These are phyloP conservation scores for Urophycis tenuis DNA, from an alignment of 2,797 vertebrate genomes.

Conservation along the genomic window DNA sequence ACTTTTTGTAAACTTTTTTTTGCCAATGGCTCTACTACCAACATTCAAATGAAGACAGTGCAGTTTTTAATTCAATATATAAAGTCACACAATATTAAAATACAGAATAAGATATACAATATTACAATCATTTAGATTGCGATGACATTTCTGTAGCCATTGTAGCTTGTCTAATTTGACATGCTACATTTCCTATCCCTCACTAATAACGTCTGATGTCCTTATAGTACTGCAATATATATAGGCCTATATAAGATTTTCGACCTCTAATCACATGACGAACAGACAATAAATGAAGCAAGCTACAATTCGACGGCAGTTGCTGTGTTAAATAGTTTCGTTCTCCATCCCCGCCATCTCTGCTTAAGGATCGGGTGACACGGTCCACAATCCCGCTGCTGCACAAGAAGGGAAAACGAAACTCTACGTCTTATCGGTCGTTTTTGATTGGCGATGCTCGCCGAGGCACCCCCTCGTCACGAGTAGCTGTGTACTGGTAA, in stretches of 20 bases:
- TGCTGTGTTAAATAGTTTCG: background rate
- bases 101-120: no score
- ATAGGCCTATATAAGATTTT: no score
- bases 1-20: background rate
- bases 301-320: background rate
- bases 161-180: no score
- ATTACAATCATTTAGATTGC: no score
- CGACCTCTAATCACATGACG: no score
- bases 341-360: background rate
- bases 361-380: background rate
- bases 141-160: no score
- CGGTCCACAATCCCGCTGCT: background rate
- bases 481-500: background rate
- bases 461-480: background rate
- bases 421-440: background rate
- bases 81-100: no score
- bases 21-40: background rate
- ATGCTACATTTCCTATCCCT: no score
- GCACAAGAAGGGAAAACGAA: background rate
- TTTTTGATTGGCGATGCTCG: background rate
- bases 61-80: no score
- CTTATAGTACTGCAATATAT: no score
- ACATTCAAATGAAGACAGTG: background rate
- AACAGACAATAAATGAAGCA: background rate
- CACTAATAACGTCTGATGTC: no score